Percentiles rank a stretch among this genome's conserved stretches.
phyloP scores from a whole-genome alignment of 2,797 vertebrate genomes.

The Darevskia nairensis region DNA sequence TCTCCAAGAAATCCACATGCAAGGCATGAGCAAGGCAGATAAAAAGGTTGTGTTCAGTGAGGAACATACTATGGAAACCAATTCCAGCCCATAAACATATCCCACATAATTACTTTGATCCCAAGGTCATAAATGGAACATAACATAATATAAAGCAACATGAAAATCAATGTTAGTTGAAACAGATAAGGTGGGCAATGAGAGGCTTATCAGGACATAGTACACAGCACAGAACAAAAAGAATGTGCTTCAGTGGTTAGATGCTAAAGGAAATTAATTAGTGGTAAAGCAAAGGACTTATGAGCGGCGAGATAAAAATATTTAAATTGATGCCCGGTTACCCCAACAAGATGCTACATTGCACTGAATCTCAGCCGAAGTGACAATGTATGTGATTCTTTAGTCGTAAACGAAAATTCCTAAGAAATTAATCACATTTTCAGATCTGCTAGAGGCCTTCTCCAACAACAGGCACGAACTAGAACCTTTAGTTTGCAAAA shows the following conservation, averaged over 20 bases:
- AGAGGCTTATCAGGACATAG: constrained; percentile 19
- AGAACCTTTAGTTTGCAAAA: constrained; percentile 6
- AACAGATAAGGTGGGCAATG: background rate
- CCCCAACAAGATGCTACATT: background rate
- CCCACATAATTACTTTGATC: background rate
- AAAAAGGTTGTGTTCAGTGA: background rate
- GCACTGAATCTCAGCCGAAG: background rate
- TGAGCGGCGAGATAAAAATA: background rate
- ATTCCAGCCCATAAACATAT: background rate
- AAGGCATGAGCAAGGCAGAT: background rate
- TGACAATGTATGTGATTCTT: background rate
- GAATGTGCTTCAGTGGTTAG: constrained; percentile 6
- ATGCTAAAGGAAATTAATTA: background rate
- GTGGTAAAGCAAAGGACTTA: background rate
- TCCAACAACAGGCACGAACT: background rate
- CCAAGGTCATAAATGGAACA: background rate
- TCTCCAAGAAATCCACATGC: background rate
- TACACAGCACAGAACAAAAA: constrained; percentile 12
- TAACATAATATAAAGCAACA: constrained; percentile 2
- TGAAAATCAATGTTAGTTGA: background rate
- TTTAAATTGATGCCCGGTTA: background rate
- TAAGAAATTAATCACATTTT: background rate
- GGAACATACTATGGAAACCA: background rate
- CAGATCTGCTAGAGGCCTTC: background rate
- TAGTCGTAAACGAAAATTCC: constrained; percentile 12